A percentile compares a stretch with the other conserved stretches of the same genome.
These are phyloP conservation scores for Caradrina clavipalpis DNA, from an alignment of 2,888 invertebrate genomes.

Conservation along the genomic window DNA sequence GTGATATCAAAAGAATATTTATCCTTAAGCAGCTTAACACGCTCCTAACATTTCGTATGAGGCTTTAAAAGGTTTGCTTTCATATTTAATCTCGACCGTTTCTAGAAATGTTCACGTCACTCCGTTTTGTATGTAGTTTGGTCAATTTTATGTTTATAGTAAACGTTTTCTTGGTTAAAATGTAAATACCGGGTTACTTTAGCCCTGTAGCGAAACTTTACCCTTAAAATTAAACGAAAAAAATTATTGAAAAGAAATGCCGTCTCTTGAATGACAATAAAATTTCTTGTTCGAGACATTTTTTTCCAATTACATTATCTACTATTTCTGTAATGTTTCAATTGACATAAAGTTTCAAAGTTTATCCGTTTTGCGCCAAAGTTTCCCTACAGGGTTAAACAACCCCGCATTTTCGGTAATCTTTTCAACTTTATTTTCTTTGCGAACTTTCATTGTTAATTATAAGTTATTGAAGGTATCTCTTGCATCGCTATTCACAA, in stretches of 20 bases:
- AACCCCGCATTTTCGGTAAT: not conserved
- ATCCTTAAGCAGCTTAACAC: conserved; percentile 16
- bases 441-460: not conserved
- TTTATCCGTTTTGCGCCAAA: too few species aligned
- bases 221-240: too few species aligned
- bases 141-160: not conserved
- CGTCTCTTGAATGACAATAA: too few species aligned
- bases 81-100: not conserved
- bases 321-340: too few species aligned
- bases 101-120: not conserved
- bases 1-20: conserved; percentile 5
- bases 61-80: conserved; percentile 23
- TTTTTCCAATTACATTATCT: too few species aligned
- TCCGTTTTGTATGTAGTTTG: not conserved
- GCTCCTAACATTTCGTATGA: conserved; percentile 1
- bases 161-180: too few species aligned
- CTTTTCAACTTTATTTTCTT: not conserved
- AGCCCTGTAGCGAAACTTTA: too few species aligned
- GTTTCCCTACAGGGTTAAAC: too few species aligned
- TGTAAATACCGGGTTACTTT: too few species aligned
- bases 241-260: too few species aligned
- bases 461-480: not conserved
- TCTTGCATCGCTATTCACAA: not conserved
- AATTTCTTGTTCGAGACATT: too few species aligned
- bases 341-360: too few species aligned